Percentiles rank a stretch among this genome's conserved stretches.
These are phyloP conservation scores for Dicyrtoma fusca DNA, from an alignment of 2,888 invertebrate genomes.

Conservation along the genomic window DNA sequence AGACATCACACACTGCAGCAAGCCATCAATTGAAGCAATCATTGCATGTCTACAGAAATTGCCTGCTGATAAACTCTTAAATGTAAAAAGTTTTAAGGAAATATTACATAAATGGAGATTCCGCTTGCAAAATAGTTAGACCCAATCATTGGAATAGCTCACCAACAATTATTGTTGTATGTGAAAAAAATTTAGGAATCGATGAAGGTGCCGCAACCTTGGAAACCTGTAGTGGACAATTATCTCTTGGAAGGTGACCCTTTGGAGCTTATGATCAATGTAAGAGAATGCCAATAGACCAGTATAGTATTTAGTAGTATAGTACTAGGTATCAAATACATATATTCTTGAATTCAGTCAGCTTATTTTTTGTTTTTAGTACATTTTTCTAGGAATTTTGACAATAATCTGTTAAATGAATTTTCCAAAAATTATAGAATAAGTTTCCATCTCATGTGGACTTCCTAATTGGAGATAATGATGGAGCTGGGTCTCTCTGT, in stretches of 20 bases:
- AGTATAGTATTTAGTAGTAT: too few relatives aligned
- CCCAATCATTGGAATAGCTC: background rate
- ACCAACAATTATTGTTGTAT: background rate
- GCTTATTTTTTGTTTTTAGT: too few relatives aligned
- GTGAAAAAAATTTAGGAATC: conserved; percentile 34
- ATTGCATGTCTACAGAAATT: conserved; percentile 14
- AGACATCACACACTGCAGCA: conserved; percentile 26
- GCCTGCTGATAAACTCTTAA: background rate
- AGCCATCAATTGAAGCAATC: background rate
- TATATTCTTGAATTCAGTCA: too few relatives aligned
- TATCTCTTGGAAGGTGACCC: conserved; percentile 54
- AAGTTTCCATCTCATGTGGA: conserved; percentile 42
- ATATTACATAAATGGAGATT: background rate
- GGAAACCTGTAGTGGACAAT: conserved; percentile 57
- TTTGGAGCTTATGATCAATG: conserved; percentile 36
- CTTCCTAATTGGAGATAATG: conserved; percentile 56
- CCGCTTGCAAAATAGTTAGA: background rate
- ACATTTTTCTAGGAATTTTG: background rate
- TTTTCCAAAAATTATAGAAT: too few relatives aligned
- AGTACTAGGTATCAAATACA: too few relatives aligned
- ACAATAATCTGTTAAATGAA: too few relatives aligned
- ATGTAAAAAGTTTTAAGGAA: background rate
- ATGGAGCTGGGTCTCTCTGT: conserved; percentile 57
- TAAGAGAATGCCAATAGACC: too few relatives aligned
- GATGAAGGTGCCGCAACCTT: conserved; percentile 51